phyloP scores from a whole-genome alignment of 2,888 invertebrate genomes.

The Athetis lepigone region DNA sequence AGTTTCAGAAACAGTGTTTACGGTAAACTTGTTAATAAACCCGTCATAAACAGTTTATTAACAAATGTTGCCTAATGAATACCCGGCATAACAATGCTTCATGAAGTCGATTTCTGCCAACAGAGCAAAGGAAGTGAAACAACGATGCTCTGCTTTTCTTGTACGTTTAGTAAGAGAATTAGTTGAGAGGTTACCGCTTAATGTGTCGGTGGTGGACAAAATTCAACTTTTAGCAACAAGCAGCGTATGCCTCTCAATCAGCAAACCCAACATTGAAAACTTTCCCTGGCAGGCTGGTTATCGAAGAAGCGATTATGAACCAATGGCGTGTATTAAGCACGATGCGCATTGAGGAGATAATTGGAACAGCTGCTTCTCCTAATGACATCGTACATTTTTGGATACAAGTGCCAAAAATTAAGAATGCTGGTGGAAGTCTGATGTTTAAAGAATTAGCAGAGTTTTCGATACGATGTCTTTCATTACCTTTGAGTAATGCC shows the following conservation, averaged over 20 bases:
- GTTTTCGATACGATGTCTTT: conserved; percentile 6
- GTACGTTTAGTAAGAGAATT: not conserved
- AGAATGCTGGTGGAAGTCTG: not conserved
- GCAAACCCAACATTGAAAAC: conserved; percentile 3
- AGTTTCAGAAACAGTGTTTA: conserved; percentile 19
- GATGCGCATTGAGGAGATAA: conserved; percentile 12
- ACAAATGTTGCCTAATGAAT: not conserved
- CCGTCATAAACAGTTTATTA: not conserved
- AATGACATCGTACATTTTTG: too few species aligned
- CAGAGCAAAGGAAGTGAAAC: not conserved
- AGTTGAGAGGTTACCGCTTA: conserved; percentile 10
- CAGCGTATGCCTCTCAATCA: not conserved
- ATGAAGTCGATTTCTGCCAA: not conserved
- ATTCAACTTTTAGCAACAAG: not conserved
- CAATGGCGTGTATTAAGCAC: too few species aligned
- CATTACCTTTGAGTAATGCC: conserved; percentile 6
- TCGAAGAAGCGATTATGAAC: conserved; percentile 2
- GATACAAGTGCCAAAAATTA: too few species aligned
- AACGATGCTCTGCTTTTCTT: not conserved
- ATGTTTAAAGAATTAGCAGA: conserved; percentile 1
- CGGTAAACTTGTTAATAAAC: conserved; percentile 4
- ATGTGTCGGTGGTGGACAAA: conserved; percentile 9
- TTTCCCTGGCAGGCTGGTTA: conserved; percentile 5
- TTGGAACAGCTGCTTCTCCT: too few species aligned
- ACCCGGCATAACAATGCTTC: too few species aligned